Conservation (phyloP, 2,888 invertebrate genomes). For the Pteria penguin region DNA sequence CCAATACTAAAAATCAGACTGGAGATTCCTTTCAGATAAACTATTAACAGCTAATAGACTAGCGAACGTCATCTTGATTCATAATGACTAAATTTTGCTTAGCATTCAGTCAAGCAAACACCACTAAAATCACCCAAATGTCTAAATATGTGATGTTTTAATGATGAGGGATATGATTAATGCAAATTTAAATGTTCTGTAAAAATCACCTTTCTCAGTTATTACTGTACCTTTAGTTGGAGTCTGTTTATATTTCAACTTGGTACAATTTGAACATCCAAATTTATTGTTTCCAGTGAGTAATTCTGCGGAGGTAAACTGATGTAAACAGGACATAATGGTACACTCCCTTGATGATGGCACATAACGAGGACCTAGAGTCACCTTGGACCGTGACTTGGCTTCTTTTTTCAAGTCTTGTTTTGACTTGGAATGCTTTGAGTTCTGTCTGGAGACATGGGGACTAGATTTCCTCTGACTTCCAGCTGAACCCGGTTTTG, state of each 20-base stretch:
- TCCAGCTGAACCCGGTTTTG: not conserved
- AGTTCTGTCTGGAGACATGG: slow-evolving; percentile 15
- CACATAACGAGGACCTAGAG: slow-evolving; percentile 81
- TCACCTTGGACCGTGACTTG: slow-evolving; percentile 27
- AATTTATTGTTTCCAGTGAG: slow-evolving; percentile 96
- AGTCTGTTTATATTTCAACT: slow-evolving; percentile 57
- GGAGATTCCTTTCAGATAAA: no score
- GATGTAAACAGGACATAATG: slow-evolving; percentile 92
- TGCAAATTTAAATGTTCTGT: no score
- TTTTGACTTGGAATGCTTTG: slow-evolving; percentile 37
- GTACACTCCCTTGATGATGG: slow-evolving; percentile 82
- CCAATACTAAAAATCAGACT: no score
- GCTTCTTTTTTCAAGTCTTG: slow-evolving; percentile 42
- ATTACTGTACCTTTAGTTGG: slow-evolving; percentile 57
- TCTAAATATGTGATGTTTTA: no score
- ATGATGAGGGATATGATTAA: no score
- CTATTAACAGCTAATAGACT: no score
- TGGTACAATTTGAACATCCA: slow-evolving; percentile 93
- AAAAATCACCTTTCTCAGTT: not conserved
- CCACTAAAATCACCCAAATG: no score
- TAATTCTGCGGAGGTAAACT: slow-evolving; percentile 94
- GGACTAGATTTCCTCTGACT: slow-evolving; percentile 1
- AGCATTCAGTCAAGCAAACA: no score
- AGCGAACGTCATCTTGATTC: no score
- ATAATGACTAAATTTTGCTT: no score